phyloP scores from a whole-genome alignment of 2,113 vertebrate species.

The Myodes glareolus region DNA sequence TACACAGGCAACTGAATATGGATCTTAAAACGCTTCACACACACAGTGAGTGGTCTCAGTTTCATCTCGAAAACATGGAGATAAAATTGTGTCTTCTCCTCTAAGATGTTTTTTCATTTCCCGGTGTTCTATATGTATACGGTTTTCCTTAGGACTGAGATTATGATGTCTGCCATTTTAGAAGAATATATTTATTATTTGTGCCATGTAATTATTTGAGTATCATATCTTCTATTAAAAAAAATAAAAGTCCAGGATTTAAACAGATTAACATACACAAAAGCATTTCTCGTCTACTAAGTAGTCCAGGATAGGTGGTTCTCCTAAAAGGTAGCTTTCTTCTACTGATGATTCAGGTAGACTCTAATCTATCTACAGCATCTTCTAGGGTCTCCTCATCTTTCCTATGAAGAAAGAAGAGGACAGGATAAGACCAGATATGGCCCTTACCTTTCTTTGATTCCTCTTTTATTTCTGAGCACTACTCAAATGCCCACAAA shows the following conservation, averaged over 20 bases:
- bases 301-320: not conserved
- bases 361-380: not conserved
- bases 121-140: not conserved
- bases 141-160: not conserved
- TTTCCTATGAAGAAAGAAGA: not conserved
- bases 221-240: not conserved
- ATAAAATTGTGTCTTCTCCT: constrained; percentile 2
- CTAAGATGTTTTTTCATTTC: not conserved
- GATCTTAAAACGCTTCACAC: too few relatives aligned
- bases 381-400: not conserved
- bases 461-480: not conserved
- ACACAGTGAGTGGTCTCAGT: not conserved
- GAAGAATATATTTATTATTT: not conserved
- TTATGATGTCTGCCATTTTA: not conserved
- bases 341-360: not conserved
- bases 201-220: not conserved
- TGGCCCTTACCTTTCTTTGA: not conserved
- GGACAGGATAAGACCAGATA: not conserved
- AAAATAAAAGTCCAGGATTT: constrained; percentile 25
- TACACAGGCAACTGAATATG: fast-evolving
- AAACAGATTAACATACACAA: not conserved
- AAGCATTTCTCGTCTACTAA: not conserved
- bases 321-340: not conserved
- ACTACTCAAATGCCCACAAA: not conserved
- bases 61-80: not conserved